Base-by-base conservation (phyloP, 2,113 vertebrate species). In the Pleuronectes platessa region DNA sequence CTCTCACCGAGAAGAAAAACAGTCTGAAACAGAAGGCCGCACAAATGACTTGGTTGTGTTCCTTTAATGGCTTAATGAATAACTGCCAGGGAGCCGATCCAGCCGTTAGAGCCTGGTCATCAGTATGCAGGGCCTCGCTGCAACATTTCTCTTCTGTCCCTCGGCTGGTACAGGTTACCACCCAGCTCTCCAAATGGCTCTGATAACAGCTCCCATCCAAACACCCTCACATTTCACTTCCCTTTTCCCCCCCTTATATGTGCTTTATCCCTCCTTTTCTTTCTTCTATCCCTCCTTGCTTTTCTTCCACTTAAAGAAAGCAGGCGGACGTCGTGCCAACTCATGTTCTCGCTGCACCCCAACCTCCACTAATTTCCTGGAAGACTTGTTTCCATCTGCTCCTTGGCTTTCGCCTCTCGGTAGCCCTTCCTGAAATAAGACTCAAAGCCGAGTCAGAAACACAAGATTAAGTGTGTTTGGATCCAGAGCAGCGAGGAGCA, bases 61-160 rank as follows among this genome's bases (percentile, higher is more conserved):
- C 78, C 62, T 89, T 88, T 88, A 90, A 90, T 86, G 83, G 83
- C 56, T 79, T 85, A 83, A 92, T 89, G 91, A 92, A 90, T 86
- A 87, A 87, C 79, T 85, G 88, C 84, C 85, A 62, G 85, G 66
- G 86, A 84, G 71, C 72, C 12, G 61, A 60, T 84, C 82, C 80
- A 83, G 86, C 80, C 81, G 68, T 85, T 87, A 21, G 59, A 77
- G 80, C 84, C 82, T 68, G 78, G 76, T 74, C 89, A 91, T 93
- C 91, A 90, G 87, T 89, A 92, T 93, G 88, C 90, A 31, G 70
- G 13, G 68, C 80, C 64, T 73, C 42, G 2, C 72, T 18, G 1
- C 81, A 35, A 68, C 21, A 72, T 58, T 78, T 79, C 73, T 67
- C 21, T 77, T 81, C 84, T 87, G 68, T 63, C 60, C 60, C 42